Evolutionary conservation across 2,113 vertebrate genomes (phyloP).

Genomic region (Panthera uncia): DNA sequence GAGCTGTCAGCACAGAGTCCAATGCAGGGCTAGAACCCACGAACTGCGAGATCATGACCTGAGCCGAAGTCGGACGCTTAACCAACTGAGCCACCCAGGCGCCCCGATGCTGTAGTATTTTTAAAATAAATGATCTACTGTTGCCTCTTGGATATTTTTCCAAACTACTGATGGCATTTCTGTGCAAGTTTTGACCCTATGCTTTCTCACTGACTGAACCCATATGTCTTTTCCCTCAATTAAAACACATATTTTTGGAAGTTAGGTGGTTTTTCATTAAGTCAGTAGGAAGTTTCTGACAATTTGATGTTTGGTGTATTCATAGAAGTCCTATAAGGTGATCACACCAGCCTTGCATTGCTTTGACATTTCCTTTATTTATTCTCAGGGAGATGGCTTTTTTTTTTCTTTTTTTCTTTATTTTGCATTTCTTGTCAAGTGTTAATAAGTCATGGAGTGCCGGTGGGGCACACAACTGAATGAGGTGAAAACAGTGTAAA

Average conservation of each 20-base stretch:
- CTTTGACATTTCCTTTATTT: background rate
- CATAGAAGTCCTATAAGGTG: background rate
- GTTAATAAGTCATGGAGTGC: background rate
- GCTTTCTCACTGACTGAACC: background rate
- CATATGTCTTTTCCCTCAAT: background rate
- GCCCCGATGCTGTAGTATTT: background rate
- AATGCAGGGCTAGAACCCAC: too few species aligned
- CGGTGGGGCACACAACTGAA: too few species aligned
- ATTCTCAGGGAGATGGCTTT: background rate
- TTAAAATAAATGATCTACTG: background rate
- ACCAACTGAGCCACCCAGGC: too few species aligned
- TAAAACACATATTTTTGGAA: background rate
- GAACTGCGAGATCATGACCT: too few species aligned
- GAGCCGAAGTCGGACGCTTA: too few species aligned
- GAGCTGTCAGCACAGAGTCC: too few species aligned
- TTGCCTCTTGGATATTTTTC: background rate
- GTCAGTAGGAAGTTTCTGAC: background rate
- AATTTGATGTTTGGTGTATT: background rate
- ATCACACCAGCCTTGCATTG: background rate
- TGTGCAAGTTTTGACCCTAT: background rate
- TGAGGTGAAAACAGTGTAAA: background rate
- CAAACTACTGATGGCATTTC: background rate
- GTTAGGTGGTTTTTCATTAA: background rate
- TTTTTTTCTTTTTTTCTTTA: background rate
- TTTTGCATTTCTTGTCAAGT: background rate